Evolutionary conservation across 2,888 invertebrate species (phyloP).

Genomic region (Mesorhabditis spiculigera): DNA sequence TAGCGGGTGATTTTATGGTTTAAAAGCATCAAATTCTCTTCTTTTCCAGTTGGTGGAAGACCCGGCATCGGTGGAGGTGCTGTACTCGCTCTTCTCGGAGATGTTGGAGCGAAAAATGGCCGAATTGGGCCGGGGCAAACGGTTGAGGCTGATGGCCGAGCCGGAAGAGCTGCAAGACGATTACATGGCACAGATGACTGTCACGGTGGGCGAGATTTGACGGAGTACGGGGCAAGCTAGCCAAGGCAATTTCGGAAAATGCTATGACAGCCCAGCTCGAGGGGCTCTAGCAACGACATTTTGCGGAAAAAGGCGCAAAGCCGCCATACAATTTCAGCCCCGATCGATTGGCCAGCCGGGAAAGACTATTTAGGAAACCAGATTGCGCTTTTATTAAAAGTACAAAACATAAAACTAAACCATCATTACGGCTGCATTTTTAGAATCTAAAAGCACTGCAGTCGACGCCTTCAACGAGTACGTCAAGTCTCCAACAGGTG

Average conservation of each 20-base stretch:
- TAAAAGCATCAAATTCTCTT: no score
- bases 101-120: constrained; percentile 34
- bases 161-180: constrained; percentile 29
- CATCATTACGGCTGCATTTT: background rate
- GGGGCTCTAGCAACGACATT: no score
- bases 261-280: no score
- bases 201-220: background rate
- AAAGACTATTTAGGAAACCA: no score
- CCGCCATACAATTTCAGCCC: no score
- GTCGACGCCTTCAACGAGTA: background rate
- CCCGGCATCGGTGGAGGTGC: constrained; percentile 40
- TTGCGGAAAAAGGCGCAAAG: no score
- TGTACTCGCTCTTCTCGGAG: constrained; percentile 44
- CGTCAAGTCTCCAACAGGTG: background rate
- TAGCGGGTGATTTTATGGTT: no score
- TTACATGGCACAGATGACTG: constrained; percentile 22
- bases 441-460: constrained; percentile 3
- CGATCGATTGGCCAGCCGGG: no score
- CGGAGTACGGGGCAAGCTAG: no score
- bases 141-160: constrained; percentile 5
- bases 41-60: constrained; percentile 21
- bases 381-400: no score
- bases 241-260: no score
- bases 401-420: background rate
- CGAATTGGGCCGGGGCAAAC: constrained; percentile 22